Evolutionary conservation across 2,888 invertebrate genomes (phyloP), one percentile per base, ranked within the genome.

Genomic region (Platyscelio sp.): DNA sequence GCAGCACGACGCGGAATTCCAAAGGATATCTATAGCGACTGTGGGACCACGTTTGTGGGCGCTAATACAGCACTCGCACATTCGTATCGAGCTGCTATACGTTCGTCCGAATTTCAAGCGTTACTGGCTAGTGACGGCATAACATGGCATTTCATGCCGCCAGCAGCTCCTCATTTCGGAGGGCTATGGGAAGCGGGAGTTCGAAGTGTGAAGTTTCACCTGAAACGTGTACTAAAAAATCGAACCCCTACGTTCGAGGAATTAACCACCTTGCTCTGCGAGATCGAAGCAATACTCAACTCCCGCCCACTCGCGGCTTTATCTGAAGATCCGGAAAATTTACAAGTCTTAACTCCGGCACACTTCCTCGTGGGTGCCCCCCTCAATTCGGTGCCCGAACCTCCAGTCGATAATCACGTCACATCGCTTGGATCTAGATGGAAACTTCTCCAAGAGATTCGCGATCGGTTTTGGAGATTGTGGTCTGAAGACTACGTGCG

Each of bases 401-500:
- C 43, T 15, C n/a, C 9, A 7, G n/a, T 15, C n/a, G 43, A 43
- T 43, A 43, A 43, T 43, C 13, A 43, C 15, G 15, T 7, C 3
- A 7, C 9, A 7, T 9, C 43, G 43, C 43, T 43, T 15, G 13
- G 6, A 20, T 58, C 58, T 9, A 43, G 68, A 13, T 68, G 68
- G 67, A 22, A 20, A 15, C 46, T 20, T 0, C 49, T 18, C 29
- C 49, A 29, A 20, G n/a, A 13, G 4, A 51, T 68, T 18, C 33
- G n/a, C 15, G 68, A 68, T n/a, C 51, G n/a, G 4, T 68, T 68
- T 20, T 68, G 68, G 68, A 27, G 11, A 3, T 38, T 3, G 54
- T 68, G 68, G 68, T 54, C 54, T 18, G 33, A 51, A 0, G 68
- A 68, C 15, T 68, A 68, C n/a, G 38, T 54, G 2, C 33, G 33